Evolutionary conservation across 2,888 invertebrate species (phyloP), one percentile per base, ranked within the genome.

Genomic region (Euzophera pinguis): DNA sequence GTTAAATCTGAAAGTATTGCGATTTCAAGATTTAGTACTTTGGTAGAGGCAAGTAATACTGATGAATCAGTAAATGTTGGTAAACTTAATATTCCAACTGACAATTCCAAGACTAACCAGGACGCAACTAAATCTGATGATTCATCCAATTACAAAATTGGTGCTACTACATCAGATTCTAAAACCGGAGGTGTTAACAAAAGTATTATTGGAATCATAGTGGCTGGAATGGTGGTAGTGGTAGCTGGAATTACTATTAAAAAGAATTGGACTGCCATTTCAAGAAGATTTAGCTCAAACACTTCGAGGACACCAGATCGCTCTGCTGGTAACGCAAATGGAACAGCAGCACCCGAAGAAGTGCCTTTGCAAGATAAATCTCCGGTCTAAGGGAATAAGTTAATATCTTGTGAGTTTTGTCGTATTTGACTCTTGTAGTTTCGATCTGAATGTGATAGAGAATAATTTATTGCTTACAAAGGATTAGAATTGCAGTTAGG

Each of bases 221-320:
- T 91, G 13, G 91, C 88, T 4, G 91, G 91, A 1, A 87, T 91
- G 76, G 78, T 91, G 3, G 73, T 91, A 4, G 85, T 92, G 1
- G 82, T 90, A 1, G 90, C 90, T 10, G 91, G 88, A 12, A 90
- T 92, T 50, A 85, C 89, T 10, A 81, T 91, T 8, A 92, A 91
- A 68, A 92, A 91, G 74, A 92, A 91, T 69, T 91, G 92, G 84
- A 91, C 86, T 63, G 86, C 87, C n/a, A 87, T 91, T 37, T 84
- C 64, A 59, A 86, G 82, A 53, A 67, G 76, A 51, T 89, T 87
- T 57, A 78, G 78, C 60, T 85, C 87, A 8, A 69, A 80, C n/a
- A n/a, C n/a, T 7, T 81, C 84, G 10, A 76, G 84, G 59, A 67
- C 78, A 39, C 76, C 80, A 3, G 85, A 82, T 16, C 74, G 81